phyloP scores from a whole-genome alignment of 2,113 vertebrate genomes.

The Menura novaehollandiae region DNA sequence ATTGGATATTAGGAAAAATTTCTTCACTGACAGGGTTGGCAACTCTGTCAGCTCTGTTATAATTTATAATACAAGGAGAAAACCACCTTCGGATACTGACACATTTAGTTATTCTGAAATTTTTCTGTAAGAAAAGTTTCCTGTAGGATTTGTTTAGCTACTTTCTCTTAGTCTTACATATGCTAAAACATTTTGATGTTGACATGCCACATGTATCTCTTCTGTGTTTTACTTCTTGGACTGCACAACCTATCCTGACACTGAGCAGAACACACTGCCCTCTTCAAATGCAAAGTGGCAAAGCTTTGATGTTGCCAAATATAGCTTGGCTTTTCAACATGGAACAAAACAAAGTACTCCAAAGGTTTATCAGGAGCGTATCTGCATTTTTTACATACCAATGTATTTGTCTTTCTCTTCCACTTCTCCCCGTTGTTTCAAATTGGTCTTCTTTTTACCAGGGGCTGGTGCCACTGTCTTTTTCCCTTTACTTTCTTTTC shows the following conservation, averaged over 20 bases:
- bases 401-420: constrained; percentile 66
- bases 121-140: not conserved
- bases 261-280: not conserved
- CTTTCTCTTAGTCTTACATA: not conserved
- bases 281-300: not conserved
- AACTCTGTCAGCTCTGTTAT: not conserved
- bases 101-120: not conserved
- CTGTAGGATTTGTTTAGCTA: not conserved
- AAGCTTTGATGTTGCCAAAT: not conserved
- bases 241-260: not conserved
- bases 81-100: not conserved
- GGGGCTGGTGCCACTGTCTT: constrained; percentile 2
- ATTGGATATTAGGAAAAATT: not conserved
- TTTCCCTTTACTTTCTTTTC: constrained; percentile 75
- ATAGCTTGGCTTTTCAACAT: not conserved
- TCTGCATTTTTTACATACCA: constrained; percentile 66
- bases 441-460: constrained; percentile 68
- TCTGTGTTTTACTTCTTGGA: not conserved
- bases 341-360: not conserved
- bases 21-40: not conserved
- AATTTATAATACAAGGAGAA: not conserved
- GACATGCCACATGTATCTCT: not conserved
- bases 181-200: not conserved
- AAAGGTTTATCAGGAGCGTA: not conserved
- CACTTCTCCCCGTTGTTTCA: constrained; percentile 79